phyloP scores from a whole-genome alignment of 2,888 invertebrate species.

The Ormyrus pomaceus region DNA sequence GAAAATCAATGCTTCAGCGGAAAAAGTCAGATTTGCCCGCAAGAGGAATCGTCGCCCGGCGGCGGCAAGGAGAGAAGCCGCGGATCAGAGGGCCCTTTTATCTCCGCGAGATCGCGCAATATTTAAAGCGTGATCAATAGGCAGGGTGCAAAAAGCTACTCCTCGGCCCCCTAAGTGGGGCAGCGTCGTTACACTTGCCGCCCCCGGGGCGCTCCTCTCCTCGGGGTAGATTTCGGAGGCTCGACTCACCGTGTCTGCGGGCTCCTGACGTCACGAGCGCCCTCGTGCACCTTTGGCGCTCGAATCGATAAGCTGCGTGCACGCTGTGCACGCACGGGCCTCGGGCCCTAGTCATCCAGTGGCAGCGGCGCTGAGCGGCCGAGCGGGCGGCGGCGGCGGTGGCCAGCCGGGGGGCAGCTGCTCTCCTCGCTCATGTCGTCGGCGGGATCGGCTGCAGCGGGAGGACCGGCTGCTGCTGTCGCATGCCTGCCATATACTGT shows the following conservation, averaged over 20 bases:
- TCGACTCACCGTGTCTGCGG: constrained; percentile 55
- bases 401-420: constrained; percentile 54
- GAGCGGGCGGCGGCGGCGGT: constrained; percentile 39
- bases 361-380: not conserved
- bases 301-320: constrained; percentile 74
- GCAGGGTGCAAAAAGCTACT: constrained; percentile 41
- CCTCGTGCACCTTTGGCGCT: constrained; percentile 62
- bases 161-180: not conserved
- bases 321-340: constrained; percentile 60
- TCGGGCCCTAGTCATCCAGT: no score
- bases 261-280: constrained; percentile 59
- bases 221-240: no score
- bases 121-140: constrained; percentile 49
- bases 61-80: no score
- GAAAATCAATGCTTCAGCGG: constrained; percentile 29
- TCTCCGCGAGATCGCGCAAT: constrained; percentile 8
- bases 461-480: constrained; percentile 54
- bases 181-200: no score
- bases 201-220: no score
- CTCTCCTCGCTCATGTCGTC: constrained; percentile 71
- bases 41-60: no score
- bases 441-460: constrained; percentile 62
- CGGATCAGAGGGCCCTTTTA: no score
- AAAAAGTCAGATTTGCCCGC: not conserved
- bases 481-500: constrained; percentile 34